Base-by-base conservation (phyloP, 2,113 vertebrate genomes). In the Mola mola region DNA sequence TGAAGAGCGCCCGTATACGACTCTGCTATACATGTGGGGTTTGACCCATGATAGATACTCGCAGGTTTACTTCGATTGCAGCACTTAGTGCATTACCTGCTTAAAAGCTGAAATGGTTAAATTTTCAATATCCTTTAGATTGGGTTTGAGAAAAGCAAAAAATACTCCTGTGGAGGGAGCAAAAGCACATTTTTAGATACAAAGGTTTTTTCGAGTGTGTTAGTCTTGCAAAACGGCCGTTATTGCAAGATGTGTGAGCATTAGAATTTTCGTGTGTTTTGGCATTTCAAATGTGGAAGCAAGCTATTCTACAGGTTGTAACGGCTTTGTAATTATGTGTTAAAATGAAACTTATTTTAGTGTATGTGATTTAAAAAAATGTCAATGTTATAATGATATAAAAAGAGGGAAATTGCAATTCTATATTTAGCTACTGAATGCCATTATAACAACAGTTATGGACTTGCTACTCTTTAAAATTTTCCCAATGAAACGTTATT, bases 1-100 rank as follows among this genome's bases (percentile, higher is more conserved):
- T 90, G 86, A 91, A 92, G 87, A 89, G 91, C 74, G 57, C 47
- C 78, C 62, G 58, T 80, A 87, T 80, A 71, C 72, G 67, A 85
- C 82, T 62, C 43, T 69, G 76, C 72, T 59, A 76, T 81, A 87
- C 72, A 55, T 85, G 81, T 83, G 72, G 77, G 77, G 56, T 87
- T 75, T 88, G 79, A 89, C 80, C 87, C 8, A 16, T 48, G 50
- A 59, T 60, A 46, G 81, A 80, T 58, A 68, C 64, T 79, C 69
- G 50, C 64, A 31, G 29, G 42, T 82, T 69, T 72, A 52, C 63
- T 76, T 72, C 61, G 47, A 46, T 60, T 62, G 66, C 44, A 55
- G 69, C 85, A 71, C 81, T 85, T 66, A 68, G 66, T 72, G 70
- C 64, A 49, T 41, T 66, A 47, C 59, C 62, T 70, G 78, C 66